Percentiles rank a stretch among this genome's conserved stretches.
phyloP scores from a whole-genome alignment of 2,113 vertebrate genomes.

The Phycodurus eques region DNA sequence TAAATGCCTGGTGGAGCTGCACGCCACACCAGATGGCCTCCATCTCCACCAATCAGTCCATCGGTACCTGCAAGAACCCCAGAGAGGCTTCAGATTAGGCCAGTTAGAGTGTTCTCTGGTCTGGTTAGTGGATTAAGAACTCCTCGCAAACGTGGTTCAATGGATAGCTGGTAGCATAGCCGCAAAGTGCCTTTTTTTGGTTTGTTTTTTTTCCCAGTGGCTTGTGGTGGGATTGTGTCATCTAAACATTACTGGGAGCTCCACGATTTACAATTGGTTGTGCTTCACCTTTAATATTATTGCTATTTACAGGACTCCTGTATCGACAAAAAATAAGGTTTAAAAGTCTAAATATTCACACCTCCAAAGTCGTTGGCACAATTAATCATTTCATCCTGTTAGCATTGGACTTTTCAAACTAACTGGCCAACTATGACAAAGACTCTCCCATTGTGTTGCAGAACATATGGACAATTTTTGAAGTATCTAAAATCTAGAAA shows the following conservation, averaged over 20 bases:
- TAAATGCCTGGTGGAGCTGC: slow-evolving; percentile 62
- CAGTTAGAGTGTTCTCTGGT: slow-evolving; percentile 62
- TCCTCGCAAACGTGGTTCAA: slow-evolving; percentile 25
- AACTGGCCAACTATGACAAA: too few relatives aligned
- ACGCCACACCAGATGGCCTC: slow-evolving; percentile 60
- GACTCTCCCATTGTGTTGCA: too few relatives aligned
- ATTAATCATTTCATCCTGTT: too few relatives aligned
- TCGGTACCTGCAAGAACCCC: slow-evolving; percentile 56
- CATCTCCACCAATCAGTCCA: slow-evolving; percentile 69
- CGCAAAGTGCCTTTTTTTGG: slow-evolving; percentile 13
- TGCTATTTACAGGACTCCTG: too few relatives aligned
- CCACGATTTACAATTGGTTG: not conserved
- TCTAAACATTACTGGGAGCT: slow-evolving; percentile 40
- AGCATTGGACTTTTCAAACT: too few relatives aligned
- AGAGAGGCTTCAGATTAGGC: slow-evolving; percentile 57
- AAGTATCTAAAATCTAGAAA: too few relatives aligned
- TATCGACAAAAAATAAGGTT: too few relatives aligned
- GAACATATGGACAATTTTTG: too few relatives aligned
- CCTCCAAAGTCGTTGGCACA: too few relatives aligned
- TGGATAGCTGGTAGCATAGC: slow-evolving; percentile 22
- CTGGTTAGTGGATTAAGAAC: slow-evolving; percentile 63
- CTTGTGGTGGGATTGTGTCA: slow-evolving; percentile 18
- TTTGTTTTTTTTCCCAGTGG: too few relatives aligned
- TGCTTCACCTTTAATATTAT: too few relatives aligned
- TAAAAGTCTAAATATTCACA: too few relatives aligned